Evolutionary conservation across 1,140 invertebrate genomes (phyloP), one percentile per base, ranked within the genome.

Genomic region (Sycophila sp.): DNA sequence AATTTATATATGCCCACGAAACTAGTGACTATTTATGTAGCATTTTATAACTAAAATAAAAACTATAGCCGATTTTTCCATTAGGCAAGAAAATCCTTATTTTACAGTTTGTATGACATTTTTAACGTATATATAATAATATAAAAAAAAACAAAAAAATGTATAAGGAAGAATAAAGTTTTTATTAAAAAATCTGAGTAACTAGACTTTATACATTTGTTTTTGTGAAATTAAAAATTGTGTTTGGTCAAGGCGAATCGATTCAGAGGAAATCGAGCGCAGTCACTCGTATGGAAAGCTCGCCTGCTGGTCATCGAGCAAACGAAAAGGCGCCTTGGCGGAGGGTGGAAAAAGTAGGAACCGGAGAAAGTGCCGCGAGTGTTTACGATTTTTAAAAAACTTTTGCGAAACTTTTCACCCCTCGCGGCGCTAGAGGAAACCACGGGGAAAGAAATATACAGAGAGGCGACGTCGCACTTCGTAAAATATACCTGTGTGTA

Each of bases 201-300:
- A n/a, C n/a, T n/a, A n/a, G n/a, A n/a, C n/a, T n/a, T n/a, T 38
- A 17, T 36, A 28, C 22, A 19, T 40, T 67, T 58, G 40, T 26
- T 55, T n/a, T n/a, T 40, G 53, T 17, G 10, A 58, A 67, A 67
- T 67, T 67, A 67, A 67, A n/a, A 59, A 40, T 67, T 67, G 28
- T 3, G 26, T 28, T 30, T 11, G 3, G 7, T 1, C 13, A 4
- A 24, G 26, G 15, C 15, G 36, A 45, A 26, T 32, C 28, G 40
- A 64, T 71, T 64, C 24, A 53, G 15, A 17, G 32, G 19, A 71
- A 71, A 71, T 60, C 40, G 60, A 64, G 59, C 60, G 60, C 47
- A 65, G 65, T 71, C 64, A 40, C 34, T 51, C 56, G 74, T 58
- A 71, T 56, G 55, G 75, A 75, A 71, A 71, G 47, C 64, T 66